phyloP scores from a whole-genome alignment of 1,140 invertebrate species.

The Chlorops oryzae region DNA sequence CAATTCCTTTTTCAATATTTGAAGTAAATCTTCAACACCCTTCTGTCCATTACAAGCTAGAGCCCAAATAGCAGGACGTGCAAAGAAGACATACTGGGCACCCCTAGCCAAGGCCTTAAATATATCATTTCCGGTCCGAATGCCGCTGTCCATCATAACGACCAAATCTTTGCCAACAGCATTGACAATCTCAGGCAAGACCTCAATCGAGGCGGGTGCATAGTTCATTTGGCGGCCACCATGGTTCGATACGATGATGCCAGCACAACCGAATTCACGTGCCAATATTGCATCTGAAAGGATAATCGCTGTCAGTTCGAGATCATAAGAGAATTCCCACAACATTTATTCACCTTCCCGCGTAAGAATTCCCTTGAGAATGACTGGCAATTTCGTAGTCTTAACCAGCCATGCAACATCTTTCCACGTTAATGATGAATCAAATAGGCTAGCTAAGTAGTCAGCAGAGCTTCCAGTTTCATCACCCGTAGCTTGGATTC shows the following conservation, averaged over 20 bases:
- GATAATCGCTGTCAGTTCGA: too few species aligned
- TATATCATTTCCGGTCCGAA: conserved; percentile 78
- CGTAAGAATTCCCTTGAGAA: conserved; percentile 86
- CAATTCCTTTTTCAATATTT: conserved; percentile 72
- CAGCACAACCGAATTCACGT: conserved; percentile 65
- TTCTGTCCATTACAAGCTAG: conserved; percentile 69
- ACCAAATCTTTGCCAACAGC: conserved; percentile 69
- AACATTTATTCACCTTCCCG: conserved; percentile 83
- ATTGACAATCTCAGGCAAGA: conserved; percentile 70
- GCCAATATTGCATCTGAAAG: conserved; percentile 80
- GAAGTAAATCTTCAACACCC: conserved; percentile 69
- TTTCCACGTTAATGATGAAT: conserved; percentile 72
- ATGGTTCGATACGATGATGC: conserved; percentile 86
- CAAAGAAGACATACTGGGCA: conserved; percentile 86
- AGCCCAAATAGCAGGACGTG: conserved; percentile 84
- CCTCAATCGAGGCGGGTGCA: conserved; percentile 83
- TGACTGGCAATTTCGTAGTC: conserved; percentile 72
- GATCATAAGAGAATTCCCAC: too few species aligned
- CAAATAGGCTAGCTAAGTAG: conserved; percentile 71
- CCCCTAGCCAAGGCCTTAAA: conserved; percentile 88
- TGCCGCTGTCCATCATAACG: conserved; percentile 84
- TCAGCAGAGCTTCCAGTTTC: conserved; percentile 64
- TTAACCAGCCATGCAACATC: conserved; percentile 79
- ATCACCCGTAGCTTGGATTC: conserved; percentile 51
- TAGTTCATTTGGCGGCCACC: conserved; percentile 84